phyloP scores from a whole-genome alignment of 2,113 vertebrate species.

The Myiozetetes cayanensis region DNA sequence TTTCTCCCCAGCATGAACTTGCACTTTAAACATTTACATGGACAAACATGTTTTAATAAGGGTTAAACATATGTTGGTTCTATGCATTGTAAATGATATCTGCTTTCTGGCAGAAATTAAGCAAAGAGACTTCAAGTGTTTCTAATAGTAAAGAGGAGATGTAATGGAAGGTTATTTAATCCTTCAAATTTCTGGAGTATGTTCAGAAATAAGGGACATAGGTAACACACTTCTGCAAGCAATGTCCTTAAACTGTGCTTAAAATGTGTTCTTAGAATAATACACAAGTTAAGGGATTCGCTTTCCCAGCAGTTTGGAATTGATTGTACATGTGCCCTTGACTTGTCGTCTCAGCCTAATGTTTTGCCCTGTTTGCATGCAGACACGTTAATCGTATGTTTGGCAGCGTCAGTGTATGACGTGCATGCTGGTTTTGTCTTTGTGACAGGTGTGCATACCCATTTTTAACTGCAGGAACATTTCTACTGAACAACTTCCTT shows the following conservation, averaged over 20 bases:
- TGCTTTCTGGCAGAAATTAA: background rate
- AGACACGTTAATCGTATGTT: background rate
- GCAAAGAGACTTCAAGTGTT: background rate
- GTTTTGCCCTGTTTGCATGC: constrained; percentile 56
- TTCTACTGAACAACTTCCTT: background rate
- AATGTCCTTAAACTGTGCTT: background rate
- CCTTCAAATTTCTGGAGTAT: background rate
- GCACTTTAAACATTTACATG: background rate
- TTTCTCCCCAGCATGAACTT: background rate
- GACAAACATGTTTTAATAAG: background rate
- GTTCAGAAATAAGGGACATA: background rate
- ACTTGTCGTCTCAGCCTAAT: background rate
- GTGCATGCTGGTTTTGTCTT: constrained; percentile 57
- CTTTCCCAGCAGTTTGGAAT: background rate
- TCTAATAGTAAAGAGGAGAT: background rate
- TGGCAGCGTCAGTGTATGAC: background rate
- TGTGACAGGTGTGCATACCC: background rate
- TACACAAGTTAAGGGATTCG: background rate
- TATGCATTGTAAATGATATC: background rate
- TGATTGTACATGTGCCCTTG: background rate
- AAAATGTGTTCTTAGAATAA: background rate
- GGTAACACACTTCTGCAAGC: background rate
- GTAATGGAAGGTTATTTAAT: background rate
- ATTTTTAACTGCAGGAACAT: background rate
- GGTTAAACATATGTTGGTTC: background rate